Conservation (phyloP, 2,113 vertebrate species). For the Mobula hypostoma region DNA sequence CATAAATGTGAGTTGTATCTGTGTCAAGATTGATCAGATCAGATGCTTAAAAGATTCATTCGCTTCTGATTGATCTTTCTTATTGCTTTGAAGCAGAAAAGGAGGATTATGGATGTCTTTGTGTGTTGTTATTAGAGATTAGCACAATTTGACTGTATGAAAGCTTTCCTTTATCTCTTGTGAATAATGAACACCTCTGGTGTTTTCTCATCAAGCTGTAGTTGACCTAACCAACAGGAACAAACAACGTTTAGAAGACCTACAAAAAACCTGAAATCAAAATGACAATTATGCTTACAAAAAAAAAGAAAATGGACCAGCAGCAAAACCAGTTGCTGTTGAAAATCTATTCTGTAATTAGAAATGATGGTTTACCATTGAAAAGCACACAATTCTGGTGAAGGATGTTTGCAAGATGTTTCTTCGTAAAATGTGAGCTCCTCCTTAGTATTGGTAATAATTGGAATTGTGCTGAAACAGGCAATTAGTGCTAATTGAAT, state of each 20-base stretch:
- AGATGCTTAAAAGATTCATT: neutral
- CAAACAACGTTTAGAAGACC: neutral
- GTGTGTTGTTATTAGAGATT: neutral
- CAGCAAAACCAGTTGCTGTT: neutral
- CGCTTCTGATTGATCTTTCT: neutral
- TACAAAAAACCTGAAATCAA: neutral
- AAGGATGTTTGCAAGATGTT: neutral
- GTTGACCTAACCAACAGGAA: neutral
- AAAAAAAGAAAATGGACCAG: neutral
- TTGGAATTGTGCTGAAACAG: neutral
- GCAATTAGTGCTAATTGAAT: constrained; percentile 6
- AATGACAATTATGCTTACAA: neutral
- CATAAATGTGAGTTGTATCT: neutral
- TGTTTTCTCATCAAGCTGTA: neutral
- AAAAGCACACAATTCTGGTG: neutral
- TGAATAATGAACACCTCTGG: neutral
- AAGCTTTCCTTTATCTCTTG: neutral
- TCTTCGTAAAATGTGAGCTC: neutral
- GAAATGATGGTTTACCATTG: neutral
- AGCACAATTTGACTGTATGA: neutral
- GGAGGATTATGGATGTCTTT: neutral
- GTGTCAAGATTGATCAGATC: neutral
- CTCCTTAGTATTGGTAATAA: constrained; percentile 2
- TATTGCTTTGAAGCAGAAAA: neutral
- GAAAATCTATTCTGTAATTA: neutral